Conservation (phyloP, 2,888 invertebrate genomes). For the Agelastica alni region DNA sequence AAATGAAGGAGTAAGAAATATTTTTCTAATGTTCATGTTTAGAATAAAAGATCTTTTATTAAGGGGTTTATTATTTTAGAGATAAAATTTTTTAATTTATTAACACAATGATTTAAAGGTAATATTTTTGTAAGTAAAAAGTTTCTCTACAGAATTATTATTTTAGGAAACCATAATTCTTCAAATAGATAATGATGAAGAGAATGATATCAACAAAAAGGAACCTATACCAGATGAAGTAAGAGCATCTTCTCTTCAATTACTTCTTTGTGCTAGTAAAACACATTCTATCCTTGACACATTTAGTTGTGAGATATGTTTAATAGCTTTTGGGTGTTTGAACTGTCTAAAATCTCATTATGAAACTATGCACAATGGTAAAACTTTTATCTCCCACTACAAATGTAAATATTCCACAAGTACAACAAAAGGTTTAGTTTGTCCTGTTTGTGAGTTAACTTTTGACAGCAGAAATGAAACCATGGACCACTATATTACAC, state of each 20-base stretch:
- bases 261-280: conserved; percentile 16
- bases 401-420: conserved; percentile 31
- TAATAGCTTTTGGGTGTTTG: conserved; percentile 33
- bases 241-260: conserved; percentile 6
- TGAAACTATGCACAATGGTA: conserved; percentile 37
- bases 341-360: conserved; percentile 42
- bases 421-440: conserved; percentile 15
- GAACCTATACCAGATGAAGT: conserved; percentile 15
- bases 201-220: conserved; percentile 8
- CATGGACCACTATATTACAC: conserved; percentile 34
- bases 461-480: conserved; percentile 26
- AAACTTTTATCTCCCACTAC: conserved; percentile 33
- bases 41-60: neutral
- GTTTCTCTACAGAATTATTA: too few relatives aligned
- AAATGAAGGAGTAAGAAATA: conserved; percentile 29
- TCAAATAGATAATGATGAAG: conserved; percentile 30
- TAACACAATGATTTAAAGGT: too few relatives aligned
- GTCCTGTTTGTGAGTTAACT: conserved; percentile 30
- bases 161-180: conserved; percentile 35
- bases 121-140: too few relatives aligned
- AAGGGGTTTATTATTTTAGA: too few relatives aligned
- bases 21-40: too few relatives aligned
- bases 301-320: conserved; percentile 29
- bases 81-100: neutral
- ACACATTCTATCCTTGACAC: conserved; percentile 10